phyloP scores from a whole-genome alignment of 1,140 invertebrate genomes.

The Drosophila chauvacae region DNA sequence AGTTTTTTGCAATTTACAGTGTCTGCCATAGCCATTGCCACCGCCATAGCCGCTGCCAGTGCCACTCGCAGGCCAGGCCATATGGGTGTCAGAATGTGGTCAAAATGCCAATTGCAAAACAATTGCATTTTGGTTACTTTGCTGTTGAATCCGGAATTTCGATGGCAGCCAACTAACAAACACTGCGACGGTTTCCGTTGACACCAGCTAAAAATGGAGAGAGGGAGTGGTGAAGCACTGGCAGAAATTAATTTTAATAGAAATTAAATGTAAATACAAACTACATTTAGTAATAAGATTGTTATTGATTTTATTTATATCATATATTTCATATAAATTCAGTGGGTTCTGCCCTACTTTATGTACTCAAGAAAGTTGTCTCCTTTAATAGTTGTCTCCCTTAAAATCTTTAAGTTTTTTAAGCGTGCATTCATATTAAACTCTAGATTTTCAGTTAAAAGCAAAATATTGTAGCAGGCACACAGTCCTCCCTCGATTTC shows the following conservation, averaged over 20 bases:
- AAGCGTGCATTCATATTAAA: slow-evolving; percentile 34
- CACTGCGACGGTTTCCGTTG: slow-evolving; percentile 71
- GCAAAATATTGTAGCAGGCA: slow-evolving; percentile 74
- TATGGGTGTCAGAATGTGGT: slow-evolving; percentile 79
- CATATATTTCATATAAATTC: background rate
- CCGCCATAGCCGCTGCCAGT: slow-evolving; percentile 33
- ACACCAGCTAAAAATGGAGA: slow-evolving; percentile 41
- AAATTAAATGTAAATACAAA: background rate
- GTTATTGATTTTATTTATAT: background rate
- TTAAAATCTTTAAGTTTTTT: background rate
- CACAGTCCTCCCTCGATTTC: background rate
- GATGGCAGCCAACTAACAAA: slow-evolving; percentile 80
- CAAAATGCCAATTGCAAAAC: slow-evolving; percentile 83
- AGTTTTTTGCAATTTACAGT: slow-evolving; percentile 75
- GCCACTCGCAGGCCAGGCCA: slow-evolving; percentile 48
- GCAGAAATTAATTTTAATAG: background rate
- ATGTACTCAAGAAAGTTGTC: background rate
- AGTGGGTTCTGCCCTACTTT: background rate
- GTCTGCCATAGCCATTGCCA: slow-evolving; percentile 50
- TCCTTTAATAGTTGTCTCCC: background rate
- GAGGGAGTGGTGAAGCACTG: slow-evolving; percentile 8
- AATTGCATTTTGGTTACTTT: slow-evolving; percentile 84
- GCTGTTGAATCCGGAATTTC: slow-evolving; percentile 83
- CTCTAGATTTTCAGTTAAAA: slow-evolving; percentile 63
- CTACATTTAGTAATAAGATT: too few relatives aligned